Evolutionary conservation across 2,797 vertebrate genomes (phyloP), one percentile per base, ranked within the genome.

Genomic region (Antrozous pallidus): DNA sequence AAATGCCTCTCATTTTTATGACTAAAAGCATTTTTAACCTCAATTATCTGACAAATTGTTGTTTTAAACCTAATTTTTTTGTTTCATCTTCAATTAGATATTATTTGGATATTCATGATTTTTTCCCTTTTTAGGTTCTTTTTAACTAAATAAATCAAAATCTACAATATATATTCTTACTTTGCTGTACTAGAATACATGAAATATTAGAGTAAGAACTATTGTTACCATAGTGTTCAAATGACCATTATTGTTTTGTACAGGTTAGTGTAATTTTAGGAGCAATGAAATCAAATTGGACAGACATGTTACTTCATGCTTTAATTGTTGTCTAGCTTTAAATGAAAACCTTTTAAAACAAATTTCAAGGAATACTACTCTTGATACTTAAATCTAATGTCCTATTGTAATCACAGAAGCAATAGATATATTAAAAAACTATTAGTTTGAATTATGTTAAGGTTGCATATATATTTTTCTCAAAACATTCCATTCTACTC

Each of bases 31-130:
- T 82, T 79, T 95, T 95, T 69, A 91, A 91, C 31, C 20, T 85
- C 13, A 75, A 13, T 71, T 87, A 82, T 56, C 17, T 78, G 42
- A 67, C 40, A 61, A 63, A 73, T 45, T 65, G 38, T 74, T 83
- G 92, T 75, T 81, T 94, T 87, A 77, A 47, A 81, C 8, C 22
- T 90, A 70, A 87, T 49, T 77, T 92, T 65, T 74, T 26, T 11
- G 17, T 81, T 92, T 95, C 78, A 63, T 84, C 77, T 90, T 94
- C 73, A 31, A 90, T 31, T 94, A 75, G 83, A 81, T n/a, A 80
- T 93, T 56, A 91, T 6, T 56, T 58, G 36, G 79, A 38, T 40
- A 83, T 63, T 85, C 31, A 87, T 88, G 14, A 56, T 90, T 90
- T 88, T 79, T 20, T 61, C 58, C 24, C 16, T 54, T 63, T 87